Evolutionary conservation across 2,888 invertebrate genomes (phyloP), one percentile per base, ranked within the genome.

Genomic region (Melieria picta): DNA sequence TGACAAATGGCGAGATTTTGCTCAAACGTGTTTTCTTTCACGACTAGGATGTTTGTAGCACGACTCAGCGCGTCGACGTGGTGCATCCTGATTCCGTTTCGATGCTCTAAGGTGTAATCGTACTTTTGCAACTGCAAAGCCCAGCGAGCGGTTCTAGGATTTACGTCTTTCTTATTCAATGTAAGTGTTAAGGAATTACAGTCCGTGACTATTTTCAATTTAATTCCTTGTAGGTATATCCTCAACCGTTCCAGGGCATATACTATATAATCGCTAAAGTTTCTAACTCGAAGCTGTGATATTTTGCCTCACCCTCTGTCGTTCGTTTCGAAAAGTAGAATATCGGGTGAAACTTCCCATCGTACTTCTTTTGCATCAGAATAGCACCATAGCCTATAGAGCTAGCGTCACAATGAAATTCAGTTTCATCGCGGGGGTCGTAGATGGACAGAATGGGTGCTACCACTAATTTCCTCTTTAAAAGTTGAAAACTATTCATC

Each of bases 211-310:
- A 66, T 64, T 45, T 61, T 69, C 11, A 70, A 69, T 11, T 30
- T 62, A 10, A 65, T 45, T 7, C 62, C 70, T 9, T 57, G 69
- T 10, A 73, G 47, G 50, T 71, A 73, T 42, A 67, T 60, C 16
- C 68, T 47, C 55, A 71, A 73, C 16, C 70, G 57, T 10, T 58
- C 69, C n/a, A 72, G 48, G n/a, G n/a, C n/a, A n/a, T n/a, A n/a
- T n/a, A n/a, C n/a, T n/a, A n/a, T n/a, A n/a, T n/a, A n/a, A n/a
- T n/a, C n/a, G n/a, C n/a, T n/a, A n/a, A n/a, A 4, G 69, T 63
- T 55, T 74, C 66, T n/a, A 74, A n/a, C 47, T 74, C 70, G 16
- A 66, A 74, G 11, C 71, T 71, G 56, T 74, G 74, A 45, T 71
- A 70, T 43, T 16, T 63, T 1, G 64, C 9, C 46, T 72, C 72